Percentiles rank a stretch among this genome's conserved stretches.
phyloP scores from a whole-genome alignment of 2,113 vertebrate genomes.

The Tyto alba region DNA sequence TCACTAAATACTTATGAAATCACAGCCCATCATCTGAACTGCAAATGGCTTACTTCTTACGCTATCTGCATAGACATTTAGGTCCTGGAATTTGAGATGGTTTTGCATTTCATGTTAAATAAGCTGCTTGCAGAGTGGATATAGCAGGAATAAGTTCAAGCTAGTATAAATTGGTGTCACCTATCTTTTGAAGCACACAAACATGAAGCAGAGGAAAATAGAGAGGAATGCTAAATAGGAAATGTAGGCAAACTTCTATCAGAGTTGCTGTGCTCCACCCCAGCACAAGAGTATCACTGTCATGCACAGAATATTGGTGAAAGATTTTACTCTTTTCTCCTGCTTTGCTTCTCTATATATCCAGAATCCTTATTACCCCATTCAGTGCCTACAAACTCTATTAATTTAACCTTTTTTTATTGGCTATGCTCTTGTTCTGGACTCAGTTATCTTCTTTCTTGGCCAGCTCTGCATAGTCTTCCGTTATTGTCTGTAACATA shows the following conservation, averaged over 20 bases:
- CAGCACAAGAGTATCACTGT: background rate
- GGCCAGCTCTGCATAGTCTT: background rate
- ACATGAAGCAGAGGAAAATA: background rate
- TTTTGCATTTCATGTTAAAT: constrained; percentile 24
- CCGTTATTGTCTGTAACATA: background rate
- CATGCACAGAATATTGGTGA: background rate
- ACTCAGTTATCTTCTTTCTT: background rate
- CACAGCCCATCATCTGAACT: background rate
- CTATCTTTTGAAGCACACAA: background rate
- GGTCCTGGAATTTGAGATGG: background rate
- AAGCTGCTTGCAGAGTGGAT: background rate
- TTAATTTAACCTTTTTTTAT: background rate
- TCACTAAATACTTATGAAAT: background rate
- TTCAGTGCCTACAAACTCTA: background rate
- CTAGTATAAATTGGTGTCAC: background rate
- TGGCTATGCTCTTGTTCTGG: background rate
- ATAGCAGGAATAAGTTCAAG: background rate
- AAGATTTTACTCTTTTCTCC: background rate
- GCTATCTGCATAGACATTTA: background rate
- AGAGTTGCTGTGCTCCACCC: background rate
- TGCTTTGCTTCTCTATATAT: background rate
- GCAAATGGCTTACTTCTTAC: background rate
- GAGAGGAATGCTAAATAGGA: background rate
- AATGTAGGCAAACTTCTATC: background rate
- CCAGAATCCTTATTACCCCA: background rate